Evolutionary conservation across 2,888 invertebrate species (phyloP).

Genomic region (Listrodromus nycthemerus): DNA sequence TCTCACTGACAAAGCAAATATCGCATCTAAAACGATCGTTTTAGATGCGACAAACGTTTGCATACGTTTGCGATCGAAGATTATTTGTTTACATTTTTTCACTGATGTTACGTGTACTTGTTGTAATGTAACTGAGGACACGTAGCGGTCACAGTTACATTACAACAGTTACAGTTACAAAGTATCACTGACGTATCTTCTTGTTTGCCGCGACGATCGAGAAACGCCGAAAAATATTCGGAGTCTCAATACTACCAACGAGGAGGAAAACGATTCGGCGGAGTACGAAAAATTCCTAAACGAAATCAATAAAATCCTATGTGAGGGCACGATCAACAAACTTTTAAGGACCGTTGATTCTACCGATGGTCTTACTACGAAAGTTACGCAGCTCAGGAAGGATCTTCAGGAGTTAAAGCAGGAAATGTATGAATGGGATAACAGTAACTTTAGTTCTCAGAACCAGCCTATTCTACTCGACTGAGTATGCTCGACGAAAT

Average conservation of each 20-base stretch:
- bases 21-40: background rate
- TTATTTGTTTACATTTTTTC: slow-evolving; percentile 2
- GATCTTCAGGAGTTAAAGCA: background rate
- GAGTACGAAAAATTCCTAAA: background rate
- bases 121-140: too few species aligned
- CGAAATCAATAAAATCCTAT: background rate
- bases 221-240: background rate
- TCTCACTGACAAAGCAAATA: background rate
- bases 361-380: background rate
- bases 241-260: background rate
- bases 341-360: background rate
- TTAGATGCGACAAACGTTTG: too few species aligned
- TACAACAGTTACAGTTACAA: too few species aligned
- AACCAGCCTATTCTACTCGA: background rate
- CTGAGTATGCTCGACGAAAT: background rate
- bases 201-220: background rate
- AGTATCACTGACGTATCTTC: background rate
- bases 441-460: background rate
- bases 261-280: background rate
- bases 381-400: background rate
- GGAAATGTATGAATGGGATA: background rate
- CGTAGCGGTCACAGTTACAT: background rate
- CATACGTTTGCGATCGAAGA: too few species aligned
- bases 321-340: background rate
- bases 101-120: background rate